Conservation (phyloP, 2,888 invertebrate genomes). For the Drosophila greeni region DNA sequence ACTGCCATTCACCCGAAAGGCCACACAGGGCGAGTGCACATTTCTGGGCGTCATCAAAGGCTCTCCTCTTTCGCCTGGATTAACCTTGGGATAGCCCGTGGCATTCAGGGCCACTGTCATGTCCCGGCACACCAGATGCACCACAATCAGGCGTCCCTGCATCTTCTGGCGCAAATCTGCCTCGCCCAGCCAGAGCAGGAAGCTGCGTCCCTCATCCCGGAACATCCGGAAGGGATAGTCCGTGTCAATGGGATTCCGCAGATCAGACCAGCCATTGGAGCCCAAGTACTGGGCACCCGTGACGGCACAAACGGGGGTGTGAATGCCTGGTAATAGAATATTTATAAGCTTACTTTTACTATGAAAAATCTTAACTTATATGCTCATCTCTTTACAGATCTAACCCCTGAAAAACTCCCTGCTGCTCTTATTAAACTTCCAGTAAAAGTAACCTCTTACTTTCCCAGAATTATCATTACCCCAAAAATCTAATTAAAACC, state of each 20-base stretch:
- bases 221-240: constrained; percentile 90
- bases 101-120: constrained; percentile 80
- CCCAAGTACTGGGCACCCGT: constrained; percentile 91
- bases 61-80: constrained; percentile 43
- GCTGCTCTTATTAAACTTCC: background rate
- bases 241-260: constrained; percentile 86
- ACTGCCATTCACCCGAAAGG: constrained; percentile 90
- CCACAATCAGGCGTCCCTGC: constrained; percentile 89
- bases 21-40: constrained; percentile 90
- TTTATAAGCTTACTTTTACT: background rate
- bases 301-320: constrained; percentile 90
- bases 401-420: background rate
- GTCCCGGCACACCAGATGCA: constrained; percentile 89
- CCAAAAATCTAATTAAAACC: background rate
- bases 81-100: constrained; percentile 46
- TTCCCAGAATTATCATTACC: background rate
- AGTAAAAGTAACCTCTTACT: background rate
- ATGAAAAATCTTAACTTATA: background rate
- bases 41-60: constrained; percentile 79
- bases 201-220: constrained; percentile 89
- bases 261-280: constrained; percentile 87
- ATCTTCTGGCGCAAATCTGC: constrained; percentile 86
- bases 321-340: constrained; percentile 81
- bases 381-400: background rate
- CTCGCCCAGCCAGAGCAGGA: constrained; percentile 91